Percentiles rank a stretch among this genome's conserved stretches.
Evolutionary conservation across 2,113 vertebrate genomes (phyloP).

Genomic region (Balaenoptera acutorostrata): DNA sequence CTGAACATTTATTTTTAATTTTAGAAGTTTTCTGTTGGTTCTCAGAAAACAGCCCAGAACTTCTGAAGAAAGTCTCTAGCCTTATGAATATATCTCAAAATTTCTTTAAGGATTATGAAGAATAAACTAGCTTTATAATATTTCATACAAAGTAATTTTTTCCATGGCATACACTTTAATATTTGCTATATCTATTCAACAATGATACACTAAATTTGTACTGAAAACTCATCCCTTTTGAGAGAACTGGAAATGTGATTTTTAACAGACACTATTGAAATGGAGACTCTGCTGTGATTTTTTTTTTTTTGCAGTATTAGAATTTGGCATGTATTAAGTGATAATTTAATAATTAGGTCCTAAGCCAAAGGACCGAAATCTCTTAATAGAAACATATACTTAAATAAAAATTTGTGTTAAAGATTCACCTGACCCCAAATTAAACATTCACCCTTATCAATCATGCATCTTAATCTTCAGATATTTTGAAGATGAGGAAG

Average conservation of each 20-base stretch:
- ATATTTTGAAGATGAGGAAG: conserved; percentile 99
- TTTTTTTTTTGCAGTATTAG: background rate
- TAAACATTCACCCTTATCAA: background rate
- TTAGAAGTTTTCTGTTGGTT: background rate
- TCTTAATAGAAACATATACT: background rate
- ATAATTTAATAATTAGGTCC: background rate
- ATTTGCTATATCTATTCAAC: background rate
- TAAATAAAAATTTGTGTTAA: conserved; percentile 19
- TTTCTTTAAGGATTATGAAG: background rate
- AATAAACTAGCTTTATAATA: background rate
- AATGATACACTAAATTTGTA: background rate
- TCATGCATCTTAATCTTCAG: conserved; percentile 75
- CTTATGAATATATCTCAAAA: background rate
- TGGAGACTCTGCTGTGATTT: background rate
- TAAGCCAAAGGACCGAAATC: background rate
- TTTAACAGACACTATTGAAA: background rate
- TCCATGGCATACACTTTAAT: background rate
- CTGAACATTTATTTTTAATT: background rate
- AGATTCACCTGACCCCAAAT: background rate
- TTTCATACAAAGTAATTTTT: background rate
- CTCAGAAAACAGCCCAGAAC: conserved; percentile 7
- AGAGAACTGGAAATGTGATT: conserved; percentile 11
- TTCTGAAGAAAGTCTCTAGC: background rate
- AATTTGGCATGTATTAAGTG: background rate
- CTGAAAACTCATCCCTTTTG: background rate